Conservation (phyloP, 2,888 invertebrate species). For the Doris montereyensis region DNA sequence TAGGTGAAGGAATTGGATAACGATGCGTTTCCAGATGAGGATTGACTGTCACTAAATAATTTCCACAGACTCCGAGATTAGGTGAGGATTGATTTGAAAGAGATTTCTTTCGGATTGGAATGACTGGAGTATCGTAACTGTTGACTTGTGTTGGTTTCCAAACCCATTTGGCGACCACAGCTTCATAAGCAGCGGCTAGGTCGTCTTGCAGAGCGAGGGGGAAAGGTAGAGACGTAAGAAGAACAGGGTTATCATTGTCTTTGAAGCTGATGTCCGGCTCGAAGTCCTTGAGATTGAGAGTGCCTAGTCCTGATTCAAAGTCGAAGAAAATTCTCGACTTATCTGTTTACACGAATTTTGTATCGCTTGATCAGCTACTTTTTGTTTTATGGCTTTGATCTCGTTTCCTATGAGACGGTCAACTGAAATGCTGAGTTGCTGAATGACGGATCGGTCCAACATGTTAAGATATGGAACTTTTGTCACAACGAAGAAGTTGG, state of each 20-base stretch:
- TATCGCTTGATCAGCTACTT: too few relatives aligned
- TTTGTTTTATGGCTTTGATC: too few relatives aligned
- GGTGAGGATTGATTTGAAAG: neutral
- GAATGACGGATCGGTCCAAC: too few relatives aligned
- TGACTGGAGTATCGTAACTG: neutral
- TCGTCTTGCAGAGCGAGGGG: neutral
- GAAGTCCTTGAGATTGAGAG: neutral
- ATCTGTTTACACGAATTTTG: too few relatives aligned
- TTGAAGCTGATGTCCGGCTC: neutral
- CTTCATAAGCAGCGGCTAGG: neutral
- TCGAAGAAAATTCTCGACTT: too few relatives aligned
- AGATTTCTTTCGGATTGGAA: neutral
- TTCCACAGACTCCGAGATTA: constrained; percentile 51
- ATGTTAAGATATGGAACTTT: too few relatives aligned
- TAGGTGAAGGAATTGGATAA: constrained; percentile 51
- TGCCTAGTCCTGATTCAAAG: too few relatives aligned
- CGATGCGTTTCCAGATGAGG: constrained; percentile 54
- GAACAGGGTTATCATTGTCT: neutral
- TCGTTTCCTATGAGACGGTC: too few relatives aligned
- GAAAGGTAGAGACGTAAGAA: neutral
- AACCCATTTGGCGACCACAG: neutral
- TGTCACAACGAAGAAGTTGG: too few relatives aligned
- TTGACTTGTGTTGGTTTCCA: neutral
- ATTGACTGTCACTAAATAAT: constrained; percentile 54
- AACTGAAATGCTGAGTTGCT: too few relatives aligned